Conservation (phyloP, 1,140 invertebrate genomes). For the Bombyx mori region ASM3026992v2 NC_085121.1:3101001-3101500, state of each 20-base stretch:
- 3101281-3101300: constrained; percentile 11
- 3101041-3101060: too few species aligned
- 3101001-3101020: too few species aligned
- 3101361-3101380: constrained; percentile 12
- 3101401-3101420: constrained; percentile 1
- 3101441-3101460: background rate
- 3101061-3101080: too few species aligned
- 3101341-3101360: constrained; percentile 14
- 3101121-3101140: too few species aligned
- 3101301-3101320: constrained; percentile 12
- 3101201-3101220: constrained; percentile 23
- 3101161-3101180: too few species aligned
- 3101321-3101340: constrained; percentile 8
- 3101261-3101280: constrained; percentile 15
- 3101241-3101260: constrained; percentile 19
- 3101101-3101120: too few species aligned
- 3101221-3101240: constrained; percentile 40
- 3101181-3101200: too few species aligned
- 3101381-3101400: constrained; percentile 15
- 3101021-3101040: too few species aligned
- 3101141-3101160: too few species aligned
- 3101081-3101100: too few species aligned
- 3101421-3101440: constrained; percentile 14
- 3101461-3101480: too few species aligned
- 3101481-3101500: too few species aligned